phyloP scores from a whole-genome alignment of 2,888 invertebrate genomes.

The Tachina fera region DNA sequence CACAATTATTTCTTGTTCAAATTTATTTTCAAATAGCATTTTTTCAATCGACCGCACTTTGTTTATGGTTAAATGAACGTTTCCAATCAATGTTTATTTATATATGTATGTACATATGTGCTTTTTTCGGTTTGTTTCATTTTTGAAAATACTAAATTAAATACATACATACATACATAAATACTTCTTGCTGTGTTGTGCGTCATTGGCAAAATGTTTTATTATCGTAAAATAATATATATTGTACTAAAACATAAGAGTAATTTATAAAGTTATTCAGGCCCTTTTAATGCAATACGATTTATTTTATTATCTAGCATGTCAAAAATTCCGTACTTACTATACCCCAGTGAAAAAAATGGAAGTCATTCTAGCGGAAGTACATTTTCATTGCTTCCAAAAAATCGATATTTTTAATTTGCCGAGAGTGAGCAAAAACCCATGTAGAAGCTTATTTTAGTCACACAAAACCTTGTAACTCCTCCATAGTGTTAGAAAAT shows the following conservation, averaged over 20 bases:
- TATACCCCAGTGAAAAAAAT: no score
- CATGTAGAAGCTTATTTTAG: no score
- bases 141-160: background rate
- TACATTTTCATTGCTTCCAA: no score
- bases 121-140: constrained; percentile 1
- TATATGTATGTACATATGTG: background rate
- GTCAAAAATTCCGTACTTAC: no score
- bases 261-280: constrained; percentile 1
- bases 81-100: constrained; percentile 59
- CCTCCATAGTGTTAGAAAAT: no score
- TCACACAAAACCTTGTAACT: no score
- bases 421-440: no score
- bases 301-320: no score
- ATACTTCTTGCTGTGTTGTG: constrained; percentile 23
- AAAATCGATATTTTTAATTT: no score
- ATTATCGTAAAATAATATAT: constrained; percentile 5
- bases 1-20: constrained; percentile 20
- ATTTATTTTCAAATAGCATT: constrained; percentile 33
- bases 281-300: background rate
- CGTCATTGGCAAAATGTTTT: constrained; percentile 45
- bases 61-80: constrained; percentile 60
- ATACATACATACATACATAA: constrained; percentile 12
- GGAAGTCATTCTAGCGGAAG: no score
- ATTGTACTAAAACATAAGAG: background rate
- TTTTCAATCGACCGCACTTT: constrained; percentile 52